phyloP scores from a whole-genome alignment of 2,113 vertebrate species.

The Poecile atricapillus region DNA sequence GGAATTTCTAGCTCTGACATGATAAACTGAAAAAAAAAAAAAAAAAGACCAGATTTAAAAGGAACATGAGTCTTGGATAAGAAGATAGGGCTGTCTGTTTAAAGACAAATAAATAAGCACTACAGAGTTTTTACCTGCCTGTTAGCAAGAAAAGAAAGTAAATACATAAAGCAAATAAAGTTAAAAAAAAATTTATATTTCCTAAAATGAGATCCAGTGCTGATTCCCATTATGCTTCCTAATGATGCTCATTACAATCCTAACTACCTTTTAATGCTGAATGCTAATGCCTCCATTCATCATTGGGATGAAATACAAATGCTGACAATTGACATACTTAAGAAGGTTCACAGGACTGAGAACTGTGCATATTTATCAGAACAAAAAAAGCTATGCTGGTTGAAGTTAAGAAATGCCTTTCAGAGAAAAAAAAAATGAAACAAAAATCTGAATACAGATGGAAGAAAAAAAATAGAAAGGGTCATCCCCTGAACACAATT shows the following conservation, averaged over 20 bases:
- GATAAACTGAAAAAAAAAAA: background rate
- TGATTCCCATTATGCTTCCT: constrained; percentile 58
- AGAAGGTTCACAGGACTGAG: constrained; percentile 22
- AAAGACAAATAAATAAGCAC: background rate
- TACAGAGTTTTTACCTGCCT: background rate
- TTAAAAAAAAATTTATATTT: background rate
- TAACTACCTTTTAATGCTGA: constrained; percentile 75
- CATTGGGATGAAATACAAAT: constrained; percentile 61
- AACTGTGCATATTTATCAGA: constrained; percentile 35
- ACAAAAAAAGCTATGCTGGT: background rate
- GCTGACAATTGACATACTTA: constrained; percentile 63
- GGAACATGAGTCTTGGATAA: background rate
- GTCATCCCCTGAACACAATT: background rate
- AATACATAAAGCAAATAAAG: background rate
- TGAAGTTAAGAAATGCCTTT: background rate
- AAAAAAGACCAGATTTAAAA: background rate
- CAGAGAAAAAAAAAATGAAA: background rate
- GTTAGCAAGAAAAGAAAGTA: background rate
- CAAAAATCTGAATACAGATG: background rate
- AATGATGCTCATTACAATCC: constrained; percentile 71
- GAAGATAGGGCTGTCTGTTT: background rate
- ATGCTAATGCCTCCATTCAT: constrained; percentile 69
- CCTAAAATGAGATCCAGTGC: constrained; percentile 37
- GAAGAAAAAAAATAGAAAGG: no score
- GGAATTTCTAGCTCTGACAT: background rate